phyloP scores from a whole-genome alignment of 2,113 vertebrate genomes.

The Datnioides undecimradiatus region DNA sequence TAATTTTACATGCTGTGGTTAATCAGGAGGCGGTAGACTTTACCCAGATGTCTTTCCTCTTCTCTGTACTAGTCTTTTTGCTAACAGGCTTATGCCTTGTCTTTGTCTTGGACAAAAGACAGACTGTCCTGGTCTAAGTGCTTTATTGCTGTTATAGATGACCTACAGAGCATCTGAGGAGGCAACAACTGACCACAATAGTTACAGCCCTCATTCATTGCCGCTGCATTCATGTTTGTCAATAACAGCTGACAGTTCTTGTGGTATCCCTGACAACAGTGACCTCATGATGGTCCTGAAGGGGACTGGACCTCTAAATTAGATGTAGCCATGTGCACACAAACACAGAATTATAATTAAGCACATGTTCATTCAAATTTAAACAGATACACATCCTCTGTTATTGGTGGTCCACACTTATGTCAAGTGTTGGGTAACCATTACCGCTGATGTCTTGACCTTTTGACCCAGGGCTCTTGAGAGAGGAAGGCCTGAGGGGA shows the following conservation, averaged over 20 bases:
- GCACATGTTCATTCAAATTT: conserved; percentile 24
- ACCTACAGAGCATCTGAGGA: conserved; percentile 47
- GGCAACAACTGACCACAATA: conserved; percentile 36
- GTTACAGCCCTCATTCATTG: conserved; percentile 51
- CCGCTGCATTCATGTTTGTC: conserved; percentile 55
- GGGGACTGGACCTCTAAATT: conserved; percentile 43
- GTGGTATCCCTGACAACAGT: conserved; percentile 70
- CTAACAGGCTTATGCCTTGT: conserved; percentile 33
- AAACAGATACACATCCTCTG: conserved; percentile 9
- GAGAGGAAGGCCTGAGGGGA: conserved; percentile 59
- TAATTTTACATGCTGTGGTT: background rate
- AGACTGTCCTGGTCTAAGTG: conserved; percentile 35
- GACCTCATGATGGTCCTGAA: conserved; percentile 60
- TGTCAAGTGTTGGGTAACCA: conserved; percentile 82
- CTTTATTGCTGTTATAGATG: conserved; percentile 55
- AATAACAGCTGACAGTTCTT: conserved; percentile 59
- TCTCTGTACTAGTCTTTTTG: conserved; percentile 15
- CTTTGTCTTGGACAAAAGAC: conserved; percentile 54
- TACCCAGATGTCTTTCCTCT: background rate
- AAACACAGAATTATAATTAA: conserved; percentile 12
- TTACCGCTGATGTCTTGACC: conserved; percentile 75
- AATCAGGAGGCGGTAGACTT: conserved; percentile 20
- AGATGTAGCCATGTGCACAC: conserved; percentile 1
- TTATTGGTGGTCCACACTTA: conserved; percentile 31
- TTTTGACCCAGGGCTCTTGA: conserved; percentile 64